Evolutionary conservation across 1,140 invertebrate genomes (phyloP).

Genomic region (Trichoplusia ni): DNA sequence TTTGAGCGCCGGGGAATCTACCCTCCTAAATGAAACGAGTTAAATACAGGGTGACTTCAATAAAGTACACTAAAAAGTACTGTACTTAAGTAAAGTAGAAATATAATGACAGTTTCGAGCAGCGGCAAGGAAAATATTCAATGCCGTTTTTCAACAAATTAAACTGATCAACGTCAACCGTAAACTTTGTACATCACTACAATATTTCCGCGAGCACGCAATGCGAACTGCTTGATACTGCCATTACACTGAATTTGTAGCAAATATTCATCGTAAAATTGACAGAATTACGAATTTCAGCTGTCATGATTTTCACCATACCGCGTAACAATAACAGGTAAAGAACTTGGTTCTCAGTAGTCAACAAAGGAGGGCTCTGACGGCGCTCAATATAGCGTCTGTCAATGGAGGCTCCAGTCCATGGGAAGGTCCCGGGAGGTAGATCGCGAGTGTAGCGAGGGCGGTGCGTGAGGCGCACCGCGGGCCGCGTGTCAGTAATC

Average conservation of each 20-base stretch:
- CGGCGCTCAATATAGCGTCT: conserved; percentile 74
- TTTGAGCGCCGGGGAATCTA: conserved; percentile 55
- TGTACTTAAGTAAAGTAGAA: conserved; percentile 7
- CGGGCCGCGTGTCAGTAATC: conserved; percentile 81
- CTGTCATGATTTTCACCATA: conserved; percentile 5
- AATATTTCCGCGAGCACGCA: conserved; percentile 1
- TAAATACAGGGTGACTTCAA: conserved; percentile 10
- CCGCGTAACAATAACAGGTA: conserved; percentile 23
- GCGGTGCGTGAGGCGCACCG: conserved; percentile 74
- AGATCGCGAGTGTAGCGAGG: conserved; percentile 65
- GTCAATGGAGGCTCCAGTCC: conserved; percentile 82
- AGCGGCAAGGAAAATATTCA: conserved; percentile 6
- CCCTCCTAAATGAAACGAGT: conserved; percentile 32
- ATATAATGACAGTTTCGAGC: conserved; percentile 18
- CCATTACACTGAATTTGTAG: conserved; percentile 12
- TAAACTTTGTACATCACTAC: conserved; percentile 4
- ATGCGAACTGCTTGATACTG: conserved; percentile 3
- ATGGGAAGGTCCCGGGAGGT: conserved; percentile 69
- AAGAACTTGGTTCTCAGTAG: conserved; percentile 40
- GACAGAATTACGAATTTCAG: conserved; percentile 16
- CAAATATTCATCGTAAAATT: conserved; percentile 21
- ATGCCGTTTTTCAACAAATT: conserved; percentile 28
- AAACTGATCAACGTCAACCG: neutral
- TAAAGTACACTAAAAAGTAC: conserved; percentile 11
- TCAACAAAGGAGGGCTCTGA: conserved; percentile 54